A percentile compares a stretch with the other conserved stretches of the same genome.
phyloP scores from a whole-genome alignment of 2,888 invertebrate genomes.

The Oligia latruncula region DNA sequence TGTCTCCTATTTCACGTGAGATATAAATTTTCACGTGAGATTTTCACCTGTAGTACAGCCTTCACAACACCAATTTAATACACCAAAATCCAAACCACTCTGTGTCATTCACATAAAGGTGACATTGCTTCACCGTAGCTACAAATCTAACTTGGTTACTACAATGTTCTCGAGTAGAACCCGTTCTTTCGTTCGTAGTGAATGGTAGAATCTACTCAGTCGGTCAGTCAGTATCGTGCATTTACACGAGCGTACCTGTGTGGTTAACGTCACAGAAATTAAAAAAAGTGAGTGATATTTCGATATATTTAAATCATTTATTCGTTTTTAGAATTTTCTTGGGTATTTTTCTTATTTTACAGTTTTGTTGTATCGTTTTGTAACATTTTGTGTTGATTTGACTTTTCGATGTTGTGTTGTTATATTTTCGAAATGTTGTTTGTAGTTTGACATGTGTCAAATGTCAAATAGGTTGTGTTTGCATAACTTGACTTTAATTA shows the following conservation, averaged over 20 bases:
- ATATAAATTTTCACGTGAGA: not conserved
- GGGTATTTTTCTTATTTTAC: not conserved
- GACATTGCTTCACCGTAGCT: slow-evolving; percentile 32
- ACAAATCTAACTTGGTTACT: slow-evolving; percentile 32
- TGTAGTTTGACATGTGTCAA: slow-evolving; percentile 51
- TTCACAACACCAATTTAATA: slow-evolving; percentile 15
- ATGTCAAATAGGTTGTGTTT: slow-evolving; percentile 45
- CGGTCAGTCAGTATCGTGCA: slow-evolving; percentile 65
- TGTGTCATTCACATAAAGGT: slow-evolving; percentile 29
- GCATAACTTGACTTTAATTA: slow-evolving; percentile 8
- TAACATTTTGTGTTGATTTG: not conserved
- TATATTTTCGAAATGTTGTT: slow-evolving; percentile 38
- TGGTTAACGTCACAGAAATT: slow-evolving; percentile 66
- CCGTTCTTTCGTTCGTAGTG: slow-evolving; percentile 59
- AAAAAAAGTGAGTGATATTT: slow-evolving; percentile 65
- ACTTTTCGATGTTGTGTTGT: slow-evolving; percentile 31
- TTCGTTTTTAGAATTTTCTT: not conserved
- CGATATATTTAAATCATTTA: slow-evolving; percentile 30
- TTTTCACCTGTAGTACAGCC: slow-evolving; percentile 38
- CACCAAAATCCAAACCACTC: not conserved
- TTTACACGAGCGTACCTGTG: slow-evolving; percentile 62
- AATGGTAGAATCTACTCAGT: slow-evolving; percentile 52
- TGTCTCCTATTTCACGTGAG: not conserved
- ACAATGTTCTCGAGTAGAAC: slow-evolving; percentile 52
- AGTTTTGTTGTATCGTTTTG: not conserved